Conservation (phyloP, 30 jellyfish, hydroid and myxozoan species). For the Clytia hemisphaerica region DNA sequence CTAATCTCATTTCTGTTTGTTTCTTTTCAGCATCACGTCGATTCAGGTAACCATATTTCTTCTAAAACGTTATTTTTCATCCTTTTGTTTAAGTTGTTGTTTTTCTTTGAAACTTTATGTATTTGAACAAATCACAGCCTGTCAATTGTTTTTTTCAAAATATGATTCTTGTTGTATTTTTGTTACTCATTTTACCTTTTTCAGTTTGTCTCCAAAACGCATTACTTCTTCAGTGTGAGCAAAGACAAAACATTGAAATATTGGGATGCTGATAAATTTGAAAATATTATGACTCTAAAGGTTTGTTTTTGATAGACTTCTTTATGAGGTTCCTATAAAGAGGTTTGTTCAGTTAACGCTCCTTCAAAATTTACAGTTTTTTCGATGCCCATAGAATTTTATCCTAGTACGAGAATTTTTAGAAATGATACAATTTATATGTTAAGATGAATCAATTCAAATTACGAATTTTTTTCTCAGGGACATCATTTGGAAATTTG, state of each 20-base stretch:
- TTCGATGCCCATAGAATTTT: too few species aligned
- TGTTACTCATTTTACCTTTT: conserved; percentile 8
- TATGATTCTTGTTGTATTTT: too few species aligned
- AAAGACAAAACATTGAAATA: conserved; percentile 82
- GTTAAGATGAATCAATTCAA: too few species aligned
- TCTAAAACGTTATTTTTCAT: too few species aligned
- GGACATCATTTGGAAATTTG: conserved; percentile 94
- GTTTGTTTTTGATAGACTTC: conserved; percentile 22
- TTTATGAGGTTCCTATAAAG: not conserved
- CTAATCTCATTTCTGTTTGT: not conserved
- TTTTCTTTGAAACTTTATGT: too few species aligned
- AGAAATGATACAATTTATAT: not conserved
- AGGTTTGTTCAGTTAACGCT: too few species aligned
- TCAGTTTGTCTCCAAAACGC: conserved; percentile 94
- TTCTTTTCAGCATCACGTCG: conserved; percentile 2
- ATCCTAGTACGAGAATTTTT: too few species aligned
- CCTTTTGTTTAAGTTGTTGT: too few species aligned
- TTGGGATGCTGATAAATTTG: conserved; percentile 98
- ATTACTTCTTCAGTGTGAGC: conserved; percentile 91
- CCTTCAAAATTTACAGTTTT: too few species aligned
- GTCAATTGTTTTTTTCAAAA: too few species aligned
- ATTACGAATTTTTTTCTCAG: conserved; percentile 21
- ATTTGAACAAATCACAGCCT: not conserved
- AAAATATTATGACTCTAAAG: conserved; percentile 78
- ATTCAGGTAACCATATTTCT: conserved; percentile 22